These are phyloP conservation scores for Acrocyrtus sp. DNA, from an alignment of 2,888 invertebrate genomes.

Conservation along the genomic window DNA sequence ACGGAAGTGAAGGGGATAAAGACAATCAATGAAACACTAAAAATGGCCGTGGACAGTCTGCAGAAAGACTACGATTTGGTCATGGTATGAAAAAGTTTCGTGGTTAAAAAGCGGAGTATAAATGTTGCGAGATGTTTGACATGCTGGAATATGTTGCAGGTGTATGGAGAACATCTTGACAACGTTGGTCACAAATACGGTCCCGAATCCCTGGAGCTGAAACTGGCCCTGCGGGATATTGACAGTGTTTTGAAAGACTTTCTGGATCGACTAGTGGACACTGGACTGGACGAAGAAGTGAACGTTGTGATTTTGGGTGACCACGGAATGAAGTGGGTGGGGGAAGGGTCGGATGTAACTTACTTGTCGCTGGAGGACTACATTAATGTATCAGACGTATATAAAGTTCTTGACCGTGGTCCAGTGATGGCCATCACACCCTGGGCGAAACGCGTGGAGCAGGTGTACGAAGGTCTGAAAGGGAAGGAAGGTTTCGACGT, in stretches of 20 bases:
- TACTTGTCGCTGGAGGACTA: slow-evolving; percentile 64
- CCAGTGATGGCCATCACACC: slow-evolving; percentile 64
- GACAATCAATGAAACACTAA: slow-evolving; percentile 61
- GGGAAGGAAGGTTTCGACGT: slow-evolving; percentile 64
- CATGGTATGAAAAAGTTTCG: slow-evolving; percentile 64
- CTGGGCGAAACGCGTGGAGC: slow-evolving; percentile 48
- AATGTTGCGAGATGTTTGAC: too few species aligned
- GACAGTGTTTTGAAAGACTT: slow-evolving; percentile 64
- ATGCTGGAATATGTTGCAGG: slow-evolving; percentile 58
- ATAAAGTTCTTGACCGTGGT: slow-evolving; percentile 63
- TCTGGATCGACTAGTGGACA: slow-evolving; percentile 64
- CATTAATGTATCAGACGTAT: slow-evolving; percentile 62
- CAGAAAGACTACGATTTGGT: slow-evolving; percentile 63
- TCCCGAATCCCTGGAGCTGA: slow-evolving; percentile 64
- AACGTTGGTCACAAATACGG: slow-evolving; percentile 65
- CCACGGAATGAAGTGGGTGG: slow-evolving; percentile 66
- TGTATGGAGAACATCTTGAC: slow-evolving; percentile 65
- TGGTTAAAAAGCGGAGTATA: too few species aligned
- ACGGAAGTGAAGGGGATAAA: slow-evolving; percentile 52
- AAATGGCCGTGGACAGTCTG: slow-evolving; percentile 60
- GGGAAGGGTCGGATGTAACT: slow-evolving; percentile 60
- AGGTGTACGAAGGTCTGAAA: slow-evolving; percentile 60
- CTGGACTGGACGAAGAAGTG: slow-evolving; percentile 63
- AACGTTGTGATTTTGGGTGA: slow-evolving; percentile 66
- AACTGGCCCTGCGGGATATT: slow-evolving; percentile 64